Conservation (phyloP, 2,888 invertebrate genomes). For the Meteorus colon region DNA sequence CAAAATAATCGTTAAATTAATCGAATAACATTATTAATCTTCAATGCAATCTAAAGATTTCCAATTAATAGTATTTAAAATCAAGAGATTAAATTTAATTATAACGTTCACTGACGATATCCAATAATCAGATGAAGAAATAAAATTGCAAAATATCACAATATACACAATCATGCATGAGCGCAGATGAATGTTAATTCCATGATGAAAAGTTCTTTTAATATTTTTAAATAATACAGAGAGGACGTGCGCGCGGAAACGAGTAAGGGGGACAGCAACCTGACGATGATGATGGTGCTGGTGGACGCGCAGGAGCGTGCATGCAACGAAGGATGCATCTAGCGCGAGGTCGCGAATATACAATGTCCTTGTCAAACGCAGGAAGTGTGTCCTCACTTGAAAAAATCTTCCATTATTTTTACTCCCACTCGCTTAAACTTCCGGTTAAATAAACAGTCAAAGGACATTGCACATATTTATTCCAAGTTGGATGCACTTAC, state of each 20-base stretch:
- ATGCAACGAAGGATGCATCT: conserved; percentile 72
- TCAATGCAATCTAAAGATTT: too few relatives aligned
- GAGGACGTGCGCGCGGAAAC: conserved; percentile 36
- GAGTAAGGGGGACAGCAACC: conserved; percentile 50
- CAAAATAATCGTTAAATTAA: too few relatives aligned
- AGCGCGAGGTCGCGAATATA: conserved; percentile 67
- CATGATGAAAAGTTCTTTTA: background rate
- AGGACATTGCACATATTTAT: conserved; percentile 15
- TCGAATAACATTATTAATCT: too few relatives aligned
- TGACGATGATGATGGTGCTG: conserved; percentile 23
- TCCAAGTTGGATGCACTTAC: conserved; percentile 1
- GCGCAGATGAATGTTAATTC: conserved; percentile 16
- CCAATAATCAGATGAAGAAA: conserved; percentile 13
- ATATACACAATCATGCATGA: conserved; percentile 9
- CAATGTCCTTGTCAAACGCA: conserved; percentile 66
- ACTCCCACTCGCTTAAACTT: conserved; percentile 3
- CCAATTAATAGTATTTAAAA: too few relatives aligned
- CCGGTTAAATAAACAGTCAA: conserved; percentile 9
- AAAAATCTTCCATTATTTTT: background rate
- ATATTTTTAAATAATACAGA: conserved; percentile 26
- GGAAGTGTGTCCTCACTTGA: conserved; percentile 64
- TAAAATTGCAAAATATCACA: conserved; percentile 18
- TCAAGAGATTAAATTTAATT: too few relatives aligned
- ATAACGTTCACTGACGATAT: too few relatives aligned
- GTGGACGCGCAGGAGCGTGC: conserved; percentile 35